These are phyloP conservation scores for Leontocebus nigricollis DNA, from an alignment of 2,797 vertebrate species.

Conservation along the genomic window DNA sequence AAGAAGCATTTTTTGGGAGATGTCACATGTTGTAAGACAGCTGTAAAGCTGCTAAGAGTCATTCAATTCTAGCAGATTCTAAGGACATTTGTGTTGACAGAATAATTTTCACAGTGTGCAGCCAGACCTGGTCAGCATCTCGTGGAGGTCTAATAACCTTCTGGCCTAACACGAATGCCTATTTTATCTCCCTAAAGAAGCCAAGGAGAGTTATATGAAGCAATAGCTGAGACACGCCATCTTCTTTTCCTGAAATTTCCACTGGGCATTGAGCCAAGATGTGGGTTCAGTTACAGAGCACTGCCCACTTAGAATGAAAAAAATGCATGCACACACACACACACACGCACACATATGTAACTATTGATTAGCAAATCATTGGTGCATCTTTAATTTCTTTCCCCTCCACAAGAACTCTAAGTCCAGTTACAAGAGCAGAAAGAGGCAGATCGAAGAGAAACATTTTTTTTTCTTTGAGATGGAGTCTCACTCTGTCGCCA, in stretches of 20 bases:
- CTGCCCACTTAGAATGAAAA: background rate
- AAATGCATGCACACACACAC: background rate
- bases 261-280: background rate
- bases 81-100: constrained; percentile 43
- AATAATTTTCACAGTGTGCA: constrained; percentile 35
- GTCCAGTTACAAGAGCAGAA: background rate
- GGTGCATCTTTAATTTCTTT: constrained; percentile 26
- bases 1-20: constrained; percentile 53
- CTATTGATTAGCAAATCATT: background rate
- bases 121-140: background rate
- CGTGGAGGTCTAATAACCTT: constrained; percentile 38
- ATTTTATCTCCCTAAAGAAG: constrained; percentile 46
- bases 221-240: background rate
- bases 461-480: background rate
- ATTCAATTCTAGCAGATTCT: constrained; percentile 44
- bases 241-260: constrained; percentile 37
- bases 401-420: background rate
- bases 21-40: constrained; percentile 61
- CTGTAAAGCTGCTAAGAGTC: constrained; percentile 57
- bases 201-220: constrained; percentile 29
- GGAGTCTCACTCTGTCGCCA: no score
- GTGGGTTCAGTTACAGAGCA: constrained; percentile 20
- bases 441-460: background rate
- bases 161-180: background rate
- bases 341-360: background rate